Conservation (phyloP, 64 coral and sea anemone genomes). For the Montipora sp. region DNA sequence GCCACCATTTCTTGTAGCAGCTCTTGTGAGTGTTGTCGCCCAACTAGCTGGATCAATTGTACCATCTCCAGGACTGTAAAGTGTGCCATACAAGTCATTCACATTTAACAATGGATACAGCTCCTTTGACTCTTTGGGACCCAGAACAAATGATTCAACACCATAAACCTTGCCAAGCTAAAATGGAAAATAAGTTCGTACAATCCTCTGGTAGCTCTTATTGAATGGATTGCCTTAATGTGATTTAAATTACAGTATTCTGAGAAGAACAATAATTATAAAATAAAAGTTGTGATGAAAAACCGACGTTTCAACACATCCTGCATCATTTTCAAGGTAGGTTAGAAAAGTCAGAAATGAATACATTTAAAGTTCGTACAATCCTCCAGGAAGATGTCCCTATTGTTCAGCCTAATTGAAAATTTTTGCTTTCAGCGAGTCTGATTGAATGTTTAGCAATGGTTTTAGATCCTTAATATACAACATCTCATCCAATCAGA, state of each 20-base stretch:
- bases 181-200: neutral
- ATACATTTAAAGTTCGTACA: too few relatives aligned
- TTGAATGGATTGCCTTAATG: neutral
- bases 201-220: neutral
- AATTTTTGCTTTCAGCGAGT: too few relatives aligned
- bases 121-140: slow-evolving; percentile 87
- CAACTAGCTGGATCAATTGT: slow-evolving; percentile 99
- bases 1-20: slow-evolving; percentile 84
- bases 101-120: slow-evolving; percentile 96
- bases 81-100: slow-evolving; percentile 92
- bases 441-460: too few relatives aligned
- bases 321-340: too few relatives aligned
- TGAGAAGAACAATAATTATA: too few relatives aligned
- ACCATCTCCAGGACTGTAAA: slow-evolving; percentile 96
- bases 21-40: slow-evolving; percentile 84
- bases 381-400: too few relatives aligned
- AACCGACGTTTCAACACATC: too few relatives aligned
- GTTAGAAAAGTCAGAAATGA: too few relatives aligned
- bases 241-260: neutral
- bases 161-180: slow-evolving; percentile 96
- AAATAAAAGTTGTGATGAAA: too few relatives aligned
- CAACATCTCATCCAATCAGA: too few relatives aligned
- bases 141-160: slow-evolving; percentile 93
- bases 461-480: too few relatives aligned
- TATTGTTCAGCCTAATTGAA: too few relatives aligned